phyloP scores from a whole-genome alignment of 2,113 vertebrate genomes.

The Brienomyrus longianalis region DNA sequence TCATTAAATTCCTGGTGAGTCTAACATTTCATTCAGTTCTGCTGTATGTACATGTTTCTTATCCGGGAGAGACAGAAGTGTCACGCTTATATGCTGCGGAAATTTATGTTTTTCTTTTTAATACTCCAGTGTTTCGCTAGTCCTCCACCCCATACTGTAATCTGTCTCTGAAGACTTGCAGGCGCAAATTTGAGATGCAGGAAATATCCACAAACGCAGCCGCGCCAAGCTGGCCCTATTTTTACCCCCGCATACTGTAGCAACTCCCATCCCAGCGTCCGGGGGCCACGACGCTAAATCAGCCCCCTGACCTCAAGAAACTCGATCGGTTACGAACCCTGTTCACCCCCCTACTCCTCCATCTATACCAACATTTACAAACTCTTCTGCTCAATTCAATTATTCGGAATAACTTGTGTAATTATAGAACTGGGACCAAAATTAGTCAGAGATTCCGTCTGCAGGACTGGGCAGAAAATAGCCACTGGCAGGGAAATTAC shows the following conservation, averaged over 20 bases:
- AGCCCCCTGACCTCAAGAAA: constrained; percentile 42
- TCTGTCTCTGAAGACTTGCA: background rate
- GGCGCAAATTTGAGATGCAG: background rate
- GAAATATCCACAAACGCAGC: background rate
- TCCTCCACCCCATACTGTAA: background rate
- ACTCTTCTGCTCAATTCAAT: background rate
- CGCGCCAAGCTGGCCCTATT: constrained; percentile 47
- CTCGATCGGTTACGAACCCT: constrained; percentile 38
- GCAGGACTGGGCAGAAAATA: constrained; percentile 22
- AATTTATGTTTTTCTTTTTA: background rate
- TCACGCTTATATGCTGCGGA: too few relatives aligned
- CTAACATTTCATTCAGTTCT: background rate
- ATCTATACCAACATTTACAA: background rate
- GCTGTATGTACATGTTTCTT: background rate
- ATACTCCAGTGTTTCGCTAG: background rate
- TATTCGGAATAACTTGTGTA: background rate
- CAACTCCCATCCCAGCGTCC: constrained; percentile 37
- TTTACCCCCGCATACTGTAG: constrained; percentile 62
- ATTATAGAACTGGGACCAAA: background rate
- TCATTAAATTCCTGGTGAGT: background rate
- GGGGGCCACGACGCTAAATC: constrained; percentile 39
- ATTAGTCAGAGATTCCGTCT: background rate
- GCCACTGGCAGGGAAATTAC: background rate
- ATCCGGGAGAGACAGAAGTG: background rate
- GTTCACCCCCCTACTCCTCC: constrained; percentile 26